These are phyloP conservation scores for Acleris literana DNA, from an alignment of 2,888 invertebrate genomes.

Conservation along the genomic window DNA sequence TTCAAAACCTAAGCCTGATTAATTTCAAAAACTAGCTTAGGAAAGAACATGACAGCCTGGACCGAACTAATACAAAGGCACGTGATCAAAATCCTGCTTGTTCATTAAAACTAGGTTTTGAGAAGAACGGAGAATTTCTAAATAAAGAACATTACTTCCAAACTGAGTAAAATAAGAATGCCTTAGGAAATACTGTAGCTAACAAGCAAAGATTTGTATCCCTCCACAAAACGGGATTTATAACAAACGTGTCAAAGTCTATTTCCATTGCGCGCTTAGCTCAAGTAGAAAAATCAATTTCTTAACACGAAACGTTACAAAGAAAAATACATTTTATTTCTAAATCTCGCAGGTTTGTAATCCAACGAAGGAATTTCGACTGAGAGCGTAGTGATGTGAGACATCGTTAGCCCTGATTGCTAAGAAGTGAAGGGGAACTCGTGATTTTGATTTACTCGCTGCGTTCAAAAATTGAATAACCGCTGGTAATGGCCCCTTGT, in stretches of 20 bases:
- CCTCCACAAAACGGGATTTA: conserved; percentile 29
- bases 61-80: not conserved
- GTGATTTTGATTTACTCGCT: conserved; percentile 38
- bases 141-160: not conserved
- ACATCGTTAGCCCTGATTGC: conserved; percentile 48
- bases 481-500: conserved; percentile 38
- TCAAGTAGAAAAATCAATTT: conserved; percentile 30
- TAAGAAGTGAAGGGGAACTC: conserved; percentile 45
- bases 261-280: conserved; percentile 24
- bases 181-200: not conserved
- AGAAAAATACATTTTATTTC: conserved; percentile 35
- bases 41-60: not conserved
- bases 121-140: not conserved
- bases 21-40: too few species aligned
- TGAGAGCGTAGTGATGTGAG: conserved; percentile 38
- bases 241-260: conserved; percentile 30
- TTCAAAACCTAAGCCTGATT: too few species aligned
- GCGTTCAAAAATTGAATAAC: conserved; percentile 41
- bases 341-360: conserved; percentile 25
- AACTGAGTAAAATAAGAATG: not conserved
- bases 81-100: not conserved
- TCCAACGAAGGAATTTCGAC: conserved; percentile 17
- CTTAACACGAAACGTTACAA: conserved; percentile 7
- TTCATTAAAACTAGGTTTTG: not conserved
- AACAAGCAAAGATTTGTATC: not conserved